phyloP scores from a whole-genome alignment of 2,797 vertebrate genomes.

The Champsocephalus gunnari region DNA sequence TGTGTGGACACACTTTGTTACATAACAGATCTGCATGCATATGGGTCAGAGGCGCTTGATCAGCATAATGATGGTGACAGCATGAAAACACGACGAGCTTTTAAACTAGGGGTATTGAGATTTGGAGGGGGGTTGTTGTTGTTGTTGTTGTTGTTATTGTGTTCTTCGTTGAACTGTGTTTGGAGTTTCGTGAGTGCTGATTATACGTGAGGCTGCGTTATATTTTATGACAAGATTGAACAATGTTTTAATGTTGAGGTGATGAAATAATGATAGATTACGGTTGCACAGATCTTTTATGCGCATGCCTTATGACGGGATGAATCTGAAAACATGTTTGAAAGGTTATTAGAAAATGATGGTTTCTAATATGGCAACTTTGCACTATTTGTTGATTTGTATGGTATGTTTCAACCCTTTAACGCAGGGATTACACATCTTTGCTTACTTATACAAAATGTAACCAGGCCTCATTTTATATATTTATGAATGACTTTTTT shows the following conservation, averaged over 20 bases:
- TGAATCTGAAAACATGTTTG: not conserved
- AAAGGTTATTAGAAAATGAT: no score
- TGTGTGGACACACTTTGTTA: slow-evolving; percentile 55
- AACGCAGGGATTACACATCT: not conserved
- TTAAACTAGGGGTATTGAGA: slow-evolving; percentile 22
- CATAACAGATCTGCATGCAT: slow-evolving; percentile 62
- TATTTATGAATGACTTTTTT: not conserved
- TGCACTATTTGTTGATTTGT: not conserved
- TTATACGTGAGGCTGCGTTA: not conserved
- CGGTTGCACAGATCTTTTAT: not conserved
- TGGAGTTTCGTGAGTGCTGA: not conserved
- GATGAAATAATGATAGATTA: slow-evolving; percentile 6
- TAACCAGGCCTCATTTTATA: not conserved
- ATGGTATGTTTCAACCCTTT: not conserved
- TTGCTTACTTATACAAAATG: no score
- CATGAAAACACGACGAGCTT: slow-evolving; percentile 55
- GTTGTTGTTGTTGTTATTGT: slow-evolving; percentile 3
- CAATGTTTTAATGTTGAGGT: not conserved
- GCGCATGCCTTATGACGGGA: no score
- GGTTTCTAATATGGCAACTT: no score
- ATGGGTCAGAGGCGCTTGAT: slow-evolving; percentile 65
- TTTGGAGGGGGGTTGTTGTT: slow-evolving; percentile 7
- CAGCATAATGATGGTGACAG: slow-evolving; percentile 52
- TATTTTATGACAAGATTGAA: not conserved
- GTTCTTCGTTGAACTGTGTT: slow-evolving; percentile 20